Base-by-base conservation (phyloP, 2,797 vertebrate genomes). In the Erithacus rubecula region DNA sequence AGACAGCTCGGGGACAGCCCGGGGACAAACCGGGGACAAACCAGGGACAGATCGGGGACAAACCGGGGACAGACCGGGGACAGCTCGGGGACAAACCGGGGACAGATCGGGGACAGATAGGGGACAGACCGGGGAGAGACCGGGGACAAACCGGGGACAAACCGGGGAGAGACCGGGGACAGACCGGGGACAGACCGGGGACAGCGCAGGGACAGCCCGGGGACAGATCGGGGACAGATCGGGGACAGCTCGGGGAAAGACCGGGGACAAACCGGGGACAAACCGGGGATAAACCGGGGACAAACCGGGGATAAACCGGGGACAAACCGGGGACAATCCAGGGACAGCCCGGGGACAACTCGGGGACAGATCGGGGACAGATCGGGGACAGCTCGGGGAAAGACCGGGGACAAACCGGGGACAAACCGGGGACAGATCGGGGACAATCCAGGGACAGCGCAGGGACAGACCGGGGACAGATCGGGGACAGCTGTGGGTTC, bases 91-190 rank as follows among this genome's bases (percentile, higher is more conserved):
- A 39, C 37, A 39, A 12, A 15, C 4, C 41, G 17, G 41, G 46
- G 46, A 46, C 46, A 43, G 43, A 13, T 8, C 0, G 4, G 65
- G 23, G 39, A 8, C 0, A 5, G 41, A 41, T 15, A 41, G 41
- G 41, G 41, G 41, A 19, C 41, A 43, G 41, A 4, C 8, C 17
- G 17, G 41, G 15, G 41, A 41, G 6, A 43, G 41, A 16, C 4
- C 0, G 3, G 65, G 24, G 39, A 8, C 0, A 4, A 18, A 13
- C 5, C 0, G 4, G 65, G 23, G 39, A 8, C 0, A 5, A 64
- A 32, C 6, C 41, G 41, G 41, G 41, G 41, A 41, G 15, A 41
- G 41, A 15, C 4, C 41, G 15, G 41, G 41, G 41, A 19, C 41
- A 43, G 41, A 4, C 8, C 17, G 17, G 41, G 15, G 41, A 41